Base-by-base conservation (phyloP, 2,888 invertebrate genomes). In the Petrophora chlorosata region DNA sequence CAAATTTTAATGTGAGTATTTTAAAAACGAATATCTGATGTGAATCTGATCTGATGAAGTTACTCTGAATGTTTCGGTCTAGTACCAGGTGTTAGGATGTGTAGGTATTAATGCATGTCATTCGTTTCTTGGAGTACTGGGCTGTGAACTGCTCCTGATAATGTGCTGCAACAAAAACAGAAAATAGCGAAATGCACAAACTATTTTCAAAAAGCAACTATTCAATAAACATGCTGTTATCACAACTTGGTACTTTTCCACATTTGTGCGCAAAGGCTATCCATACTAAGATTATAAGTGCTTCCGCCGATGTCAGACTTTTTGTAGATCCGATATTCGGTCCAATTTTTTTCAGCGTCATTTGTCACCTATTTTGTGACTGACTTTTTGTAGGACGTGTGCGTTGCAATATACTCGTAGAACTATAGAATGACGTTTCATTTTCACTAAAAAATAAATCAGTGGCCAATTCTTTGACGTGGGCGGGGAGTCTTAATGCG, bases 161-260 rank as follows among this genome's bases (percentile, higher is more conserved):
- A 78, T 71, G 78, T 77, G 71, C 89, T 90, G 89, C 86, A 90
- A 90, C 88, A 90, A 76, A 88, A 82, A 80, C 62, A 80, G 73
- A 77, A 86, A 82, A 85, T 79, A 75, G 81, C 85, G 79, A 79
- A 76, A 85, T 89, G 88, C 89, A 85, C 83, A 75, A 83, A 77
- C 80, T 77, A 81, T 82, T 65, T 64, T 53, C 74, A 64, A 58
- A 61, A 86, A 86, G 85, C 87, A 53, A 67, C 66, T 69, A 67
- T 63, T 43, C 48, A 30, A 52, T 53, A 51, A 62, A 61, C 81
- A 80, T 82, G 82, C 82, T 53, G 62, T 71, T 68, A 70, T 44
- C 8, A n/a, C 34, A 45, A 45, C 17, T 16, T 23, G 38, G 17
- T 41, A 5, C 8, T 10, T 51, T 17, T 36, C 14, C 30, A 56